Evolutionary conservation across 2,888 invertebrate species (phyloP), one percentile per base, ranked within the genome.

Genomic region (Lamellibrachia columna): DNA sequence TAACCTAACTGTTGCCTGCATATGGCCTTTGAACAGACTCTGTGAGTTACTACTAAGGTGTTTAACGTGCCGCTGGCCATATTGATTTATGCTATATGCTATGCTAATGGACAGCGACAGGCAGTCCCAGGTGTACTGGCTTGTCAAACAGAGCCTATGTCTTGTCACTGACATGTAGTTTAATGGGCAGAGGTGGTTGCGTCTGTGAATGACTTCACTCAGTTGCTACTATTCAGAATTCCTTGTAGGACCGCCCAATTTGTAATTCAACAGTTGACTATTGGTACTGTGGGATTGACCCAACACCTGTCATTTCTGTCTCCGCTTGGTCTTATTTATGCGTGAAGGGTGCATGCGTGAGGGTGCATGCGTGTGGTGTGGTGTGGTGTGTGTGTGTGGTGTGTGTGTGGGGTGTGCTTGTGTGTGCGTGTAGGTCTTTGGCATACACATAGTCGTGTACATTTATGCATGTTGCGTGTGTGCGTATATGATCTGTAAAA

Each of bases 51-150:
- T 75, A 22, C 75, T n/a, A 75, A 75, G 75, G 75, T 75, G 75
- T 75, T 40, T 40, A 40, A 75, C 4, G 75, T 75, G 75, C 22
- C 15, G 75, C 75, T 75, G 75, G 6, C 15, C 22, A 15, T 75
- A 75, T 75, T 75, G 75, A 75, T 75, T 75, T 75, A 75, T 75
- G 75, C 75, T 75, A 75, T 75, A 75, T 75, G 15, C 75, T 22
- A 75, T 75, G 75, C 75, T 75, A 75, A 75, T 75, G 75, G 75
- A 75, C 75, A 22, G 75, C n/a, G n/a, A 75, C 75, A 75, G 75
- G 75, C 15, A n/a, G 75, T 75, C 75, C 75, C 6, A n/a, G 75
- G n/a, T 75, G 75, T 11, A 75, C n/a, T 75, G 75, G 75, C 75
- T 22, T 75, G 75, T n/a, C 75, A 75, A 22, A 75, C 75, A 75